Evolutionary conservation across 2,113 vertebrate species (phyloP).

Genomic region (Passerina amoena): DNA sequence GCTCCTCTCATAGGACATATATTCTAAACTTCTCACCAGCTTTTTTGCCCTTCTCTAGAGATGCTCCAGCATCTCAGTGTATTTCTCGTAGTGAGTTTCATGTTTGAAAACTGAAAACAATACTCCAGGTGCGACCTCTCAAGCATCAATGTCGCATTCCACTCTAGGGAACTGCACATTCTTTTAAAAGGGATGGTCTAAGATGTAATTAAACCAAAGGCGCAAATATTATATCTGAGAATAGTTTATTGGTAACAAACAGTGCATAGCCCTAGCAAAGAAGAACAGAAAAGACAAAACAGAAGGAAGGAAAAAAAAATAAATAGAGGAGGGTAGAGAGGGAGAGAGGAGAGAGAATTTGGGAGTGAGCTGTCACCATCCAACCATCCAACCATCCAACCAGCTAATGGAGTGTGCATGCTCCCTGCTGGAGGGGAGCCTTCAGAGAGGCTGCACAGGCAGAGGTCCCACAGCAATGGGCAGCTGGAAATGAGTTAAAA

Average conservation of each 20-base stretch:
- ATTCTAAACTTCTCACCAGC: background rate
- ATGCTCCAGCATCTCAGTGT: background rate
- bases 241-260: background rate
- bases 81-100: background rate
- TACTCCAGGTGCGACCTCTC: background rate
- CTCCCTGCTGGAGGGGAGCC: background rate
- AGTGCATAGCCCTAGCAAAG: accelerated
- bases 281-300: background rate
- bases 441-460: accelerated
- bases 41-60: background rate
- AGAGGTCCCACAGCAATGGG: accelerated
- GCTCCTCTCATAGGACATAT: background rate
- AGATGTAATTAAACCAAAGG: background rate
- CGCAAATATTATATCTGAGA: background rate
- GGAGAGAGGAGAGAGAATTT: background rate
- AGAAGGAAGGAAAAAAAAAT: background rate
- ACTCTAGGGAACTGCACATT: accelerated
- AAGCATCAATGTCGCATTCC: accelerated
- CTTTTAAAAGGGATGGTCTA: background rate
- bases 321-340: accelerated
- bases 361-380: accelerated
- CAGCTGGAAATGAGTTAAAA: background rate
- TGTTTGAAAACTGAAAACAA: background rate
- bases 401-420: accelerated
- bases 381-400: accelerated